phyloP scores from a whole-genome alignment of 2,888 invertebrate genomes.

The Aromia moschata region DNA sequence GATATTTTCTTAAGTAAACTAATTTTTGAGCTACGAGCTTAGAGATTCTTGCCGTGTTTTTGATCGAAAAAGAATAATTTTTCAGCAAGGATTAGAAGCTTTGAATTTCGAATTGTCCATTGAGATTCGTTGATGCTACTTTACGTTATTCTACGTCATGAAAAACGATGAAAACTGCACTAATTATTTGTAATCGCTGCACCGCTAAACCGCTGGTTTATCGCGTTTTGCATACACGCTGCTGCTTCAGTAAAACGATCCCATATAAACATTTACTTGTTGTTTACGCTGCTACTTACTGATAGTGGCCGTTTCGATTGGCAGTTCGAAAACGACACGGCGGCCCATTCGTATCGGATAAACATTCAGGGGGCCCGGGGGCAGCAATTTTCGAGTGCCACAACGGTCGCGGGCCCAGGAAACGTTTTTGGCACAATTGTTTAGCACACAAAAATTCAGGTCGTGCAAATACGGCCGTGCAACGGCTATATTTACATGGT shows the following conservation, averaged over 20 bases:
- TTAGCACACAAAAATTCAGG: not conserved
- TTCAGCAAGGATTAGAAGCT: too few relatives aligned
- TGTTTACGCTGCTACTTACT: conserved; percentile 17
- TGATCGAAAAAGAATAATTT: too few relatives aligned
- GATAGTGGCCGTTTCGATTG: not conserved
- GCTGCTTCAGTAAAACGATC: conserved; percentile 1
- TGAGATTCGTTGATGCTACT: too few relatives aligned
- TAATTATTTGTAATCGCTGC: too few relatives aligned
- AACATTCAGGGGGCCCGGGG: not conserved
- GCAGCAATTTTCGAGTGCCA: conserved; percentile 6
- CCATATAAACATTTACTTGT: conserved; percentile 15
- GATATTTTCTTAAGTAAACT: too few relatives aligned
- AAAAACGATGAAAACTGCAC: too few relatives aligned
- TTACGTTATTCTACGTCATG: too few relatives aligned
- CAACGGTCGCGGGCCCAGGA: conserved; percentile 6
- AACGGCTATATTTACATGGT: conserved; percentile 10
- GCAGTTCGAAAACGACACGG: conserved; percentile 8
- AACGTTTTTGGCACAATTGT: conserved; percentile 17
- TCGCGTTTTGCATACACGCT: conserved; percentile 2
- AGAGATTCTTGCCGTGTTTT: too few relatives aligned
- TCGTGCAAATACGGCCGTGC: not conserved
- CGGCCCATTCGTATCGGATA: not conserved
- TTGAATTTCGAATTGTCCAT: too few relatives aligned
- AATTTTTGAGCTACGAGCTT: too few relatives aligned
- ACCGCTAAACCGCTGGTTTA: too few relatives aligned